Conservation (phyloP, 2,113 vertebrate species). For the Macrotis lagotis region DNA sequence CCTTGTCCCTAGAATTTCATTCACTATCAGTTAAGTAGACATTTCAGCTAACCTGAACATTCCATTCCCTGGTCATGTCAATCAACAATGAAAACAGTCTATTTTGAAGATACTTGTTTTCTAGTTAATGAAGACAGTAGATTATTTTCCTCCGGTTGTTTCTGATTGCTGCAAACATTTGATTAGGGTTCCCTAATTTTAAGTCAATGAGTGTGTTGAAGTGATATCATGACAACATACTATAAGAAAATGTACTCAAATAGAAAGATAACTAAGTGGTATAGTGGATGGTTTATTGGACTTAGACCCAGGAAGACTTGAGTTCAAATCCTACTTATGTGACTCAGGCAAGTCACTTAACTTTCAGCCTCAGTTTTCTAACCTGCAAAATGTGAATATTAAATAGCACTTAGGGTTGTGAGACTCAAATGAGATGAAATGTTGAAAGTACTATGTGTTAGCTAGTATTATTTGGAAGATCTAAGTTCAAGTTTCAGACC, state of each 20-base stretch:
- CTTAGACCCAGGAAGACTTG: background rate
- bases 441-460: background rate
- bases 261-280: background rate
- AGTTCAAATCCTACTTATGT: background rate
- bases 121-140: background rate
- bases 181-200: background rate
- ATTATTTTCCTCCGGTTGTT: background rate
- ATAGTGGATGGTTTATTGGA: background rate
- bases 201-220: background rate
- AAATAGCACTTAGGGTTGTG: background rate
- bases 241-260: background rate
- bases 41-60: background rate
- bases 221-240: background rate
- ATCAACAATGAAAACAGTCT: background rate
- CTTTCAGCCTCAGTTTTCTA: background rate
- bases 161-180: background rate
- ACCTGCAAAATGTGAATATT: background rate
- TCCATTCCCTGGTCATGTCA: background rate
- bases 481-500: background rate
- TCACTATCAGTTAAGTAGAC: background rate
- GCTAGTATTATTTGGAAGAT: background rate
- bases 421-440: background rate
- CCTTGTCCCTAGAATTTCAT: background rate
- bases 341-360: background rate
- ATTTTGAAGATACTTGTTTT: background rate